Evolutionary conservation across 2,888 invertebrate species (phyloP).

Genomic region (Timema cristinae): DNA sequence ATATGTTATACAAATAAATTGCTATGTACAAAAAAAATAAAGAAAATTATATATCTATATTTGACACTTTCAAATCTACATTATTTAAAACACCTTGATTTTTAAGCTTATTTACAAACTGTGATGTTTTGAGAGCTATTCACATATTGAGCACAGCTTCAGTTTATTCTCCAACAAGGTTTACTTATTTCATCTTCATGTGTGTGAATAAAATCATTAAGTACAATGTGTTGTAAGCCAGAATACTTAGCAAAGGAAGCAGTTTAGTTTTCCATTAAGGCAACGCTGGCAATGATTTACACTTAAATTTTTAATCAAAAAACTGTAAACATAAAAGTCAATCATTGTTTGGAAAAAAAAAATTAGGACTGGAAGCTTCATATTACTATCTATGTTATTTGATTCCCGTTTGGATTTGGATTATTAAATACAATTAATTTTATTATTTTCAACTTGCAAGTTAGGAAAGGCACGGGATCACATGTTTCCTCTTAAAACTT

Average conservation of each 20-base stretch:
- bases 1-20: constrained; percentile 28
- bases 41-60: constrained; percentile 22
- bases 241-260: constrained; percentile 25
- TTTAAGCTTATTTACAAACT: background rate
- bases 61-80: constrained; percentile 23
- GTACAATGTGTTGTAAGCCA: constrained; percentile 20
- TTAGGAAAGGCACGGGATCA: too few species aligned
- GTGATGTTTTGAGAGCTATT: background rate
- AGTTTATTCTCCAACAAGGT: too few species aligned
- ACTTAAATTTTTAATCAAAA: background rate
- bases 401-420: too few species aligned
- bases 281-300: constrained; percentile 28
- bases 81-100: background rate
- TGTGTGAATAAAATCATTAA: constrained; percentile 18
- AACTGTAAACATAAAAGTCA: too few species aligned
- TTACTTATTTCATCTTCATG: background rate
- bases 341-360: too few species aligned
- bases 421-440: too few species aligned
- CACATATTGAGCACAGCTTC: too few species aligned
- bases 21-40: constrained; percentile 29
- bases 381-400: too few species aligned
- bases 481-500: too few species aligned
- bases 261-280: constrained; percentile 24
- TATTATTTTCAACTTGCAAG: too few species aligned
- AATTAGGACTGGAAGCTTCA: too few species aligned